Conservation (phyloP, 1,140 invertebrate genomes). For the Cataglyphis hispanica region DNA sequence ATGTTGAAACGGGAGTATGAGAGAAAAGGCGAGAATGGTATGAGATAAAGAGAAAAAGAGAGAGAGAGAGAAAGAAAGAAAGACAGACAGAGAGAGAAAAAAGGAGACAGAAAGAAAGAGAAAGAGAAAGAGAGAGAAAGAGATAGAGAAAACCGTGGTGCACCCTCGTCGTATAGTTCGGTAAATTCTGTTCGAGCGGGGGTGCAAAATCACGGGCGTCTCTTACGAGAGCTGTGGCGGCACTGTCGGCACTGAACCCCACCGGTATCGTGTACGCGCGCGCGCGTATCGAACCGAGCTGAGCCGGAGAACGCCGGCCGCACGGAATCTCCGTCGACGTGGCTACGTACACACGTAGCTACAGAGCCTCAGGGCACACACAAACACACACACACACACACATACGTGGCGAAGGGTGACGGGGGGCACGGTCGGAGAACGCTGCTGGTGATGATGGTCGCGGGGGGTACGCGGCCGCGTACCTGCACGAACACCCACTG, state of each 20-base stretch:
- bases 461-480: constrained; percentile 38
- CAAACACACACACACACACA: neutral
- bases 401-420: neutral
- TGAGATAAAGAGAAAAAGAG: neutral
- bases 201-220: constrained; percentile 84
- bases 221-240: constrained; percentile 85
- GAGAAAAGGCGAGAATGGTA: neutral
- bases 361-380: neutral
- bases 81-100: neutral
- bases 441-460: constrained; percentile 25
- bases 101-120: neutral
- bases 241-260: constrained; percentile 82
- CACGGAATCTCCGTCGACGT: constrained; percentile 39
- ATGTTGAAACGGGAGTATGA: neutral
- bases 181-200: constrained; percentile 67
- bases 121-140: constrained; percentile 12
- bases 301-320: constrained; percentile 50
- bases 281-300: constrained; percentile 84
- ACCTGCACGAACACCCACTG: constrained; percentile 59
- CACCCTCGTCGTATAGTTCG: constrained; percentile 75
- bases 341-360: neutral
- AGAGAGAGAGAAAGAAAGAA: neutral
- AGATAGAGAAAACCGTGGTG: constrained; percentile 60
- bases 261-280: constrained; percentile 80
- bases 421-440: too few relatives aligned